These are phyloP conservation scores for Dinothrombium tinctorium DNA, from an alignment of 1,140 invertebrate species.

Conservation along the genomic window DNA sequence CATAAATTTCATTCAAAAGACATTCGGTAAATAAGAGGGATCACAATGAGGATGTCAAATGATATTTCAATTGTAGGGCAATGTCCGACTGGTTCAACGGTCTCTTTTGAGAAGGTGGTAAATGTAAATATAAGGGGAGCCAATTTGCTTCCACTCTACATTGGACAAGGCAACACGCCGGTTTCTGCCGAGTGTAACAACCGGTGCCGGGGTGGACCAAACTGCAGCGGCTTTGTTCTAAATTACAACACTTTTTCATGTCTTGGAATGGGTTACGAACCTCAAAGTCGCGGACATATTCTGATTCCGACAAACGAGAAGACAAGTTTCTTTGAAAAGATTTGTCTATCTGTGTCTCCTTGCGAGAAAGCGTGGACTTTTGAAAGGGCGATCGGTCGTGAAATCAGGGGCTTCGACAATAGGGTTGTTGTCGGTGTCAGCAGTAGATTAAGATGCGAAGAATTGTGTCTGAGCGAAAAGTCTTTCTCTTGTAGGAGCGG, in stretches of 20 bases:
- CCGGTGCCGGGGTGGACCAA: constrained; percentile 12
- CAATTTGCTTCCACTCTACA: constrained; percentile 11
- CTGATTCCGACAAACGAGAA: constrained; percentile 12
- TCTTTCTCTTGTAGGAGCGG: constrained; percentile 27
- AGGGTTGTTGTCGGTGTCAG: constrained; percentile 18
- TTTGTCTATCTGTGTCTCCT: constrained; percentile 8
- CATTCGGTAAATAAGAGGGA: no score
- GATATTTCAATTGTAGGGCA: constrained; percentile 11
- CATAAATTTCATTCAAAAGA: no score
- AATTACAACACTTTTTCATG: constrained; percentile 15
- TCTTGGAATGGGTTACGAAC: constrained; percentile 10
- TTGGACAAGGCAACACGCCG: constrained; percentile 9
- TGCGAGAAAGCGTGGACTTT: constrained; percentile 21
- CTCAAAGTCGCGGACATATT: not conserved
- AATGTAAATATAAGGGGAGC: constrained; percentile 12
- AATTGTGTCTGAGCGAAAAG: constrained; percentile 24
- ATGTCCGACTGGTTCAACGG: constrained; percentile 13
- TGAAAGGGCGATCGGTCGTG: constrained; percentile 22
- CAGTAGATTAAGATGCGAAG: constrained; percentile 24
- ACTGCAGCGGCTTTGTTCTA: constrained; percentile 14
- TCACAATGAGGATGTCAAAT: no score
- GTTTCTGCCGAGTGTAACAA: constrained; percentile 15
- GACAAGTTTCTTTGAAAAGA: constrained; percentile 17
- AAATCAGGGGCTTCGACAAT: constrained; percentile 22
- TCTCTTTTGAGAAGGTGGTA: constrained; percentile 16